phyloP scores from a whole-genome alignment of 2,888 invertebrate species.

The Orthonevra nobilis region DNA sequence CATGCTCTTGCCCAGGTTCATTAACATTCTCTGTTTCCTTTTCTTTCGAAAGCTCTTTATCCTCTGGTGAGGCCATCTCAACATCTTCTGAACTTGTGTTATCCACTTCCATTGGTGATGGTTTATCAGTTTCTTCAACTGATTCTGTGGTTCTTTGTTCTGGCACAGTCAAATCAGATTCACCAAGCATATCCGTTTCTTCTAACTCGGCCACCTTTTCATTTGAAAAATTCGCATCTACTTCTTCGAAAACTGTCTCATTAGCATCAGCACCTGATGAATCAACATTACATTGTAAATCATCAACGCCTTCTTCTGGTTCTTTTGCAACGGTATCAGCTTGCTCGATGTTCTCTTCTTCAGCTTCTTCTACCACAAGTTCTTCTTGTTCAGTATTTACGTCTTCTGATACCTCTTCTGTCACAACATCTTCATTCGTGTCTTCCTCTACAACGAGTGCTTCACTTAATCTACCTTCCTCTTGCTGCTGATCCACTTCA shows the following conservation, averaged over 20 bases:
- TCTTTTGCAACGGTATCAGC: too few species aligned
- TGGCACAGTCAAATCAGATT: constrained; percentile 74
- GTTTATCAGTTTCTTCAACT: constrained; percentile 69
- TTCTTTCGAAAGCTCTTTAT: constrained; percentile 48
- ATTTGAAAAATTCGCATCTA: constrained; percentile 72
- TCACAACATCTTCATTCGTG: constrained; percentile 6
- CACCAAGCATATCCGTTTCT: constrained; percentile 75
- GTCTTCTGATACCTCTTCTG: constrained; percentile 38
- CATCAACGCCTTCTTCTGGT: constrained; percentile 47
- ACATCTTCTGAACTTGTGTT: constrained; percentile 71
- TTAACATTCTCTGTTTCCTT: constrained; percentile 62
- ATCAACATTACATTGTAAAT: constrained; percentile 54
- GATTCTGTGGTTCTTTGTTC: not conserved
- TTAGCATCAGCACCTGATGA: constrained; percentile 16
- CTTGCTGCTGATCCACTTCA: too few species aligned
- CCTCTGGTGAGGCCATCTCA: constrained; percentile 61
- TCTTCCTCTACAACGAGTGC: too few species aligned
- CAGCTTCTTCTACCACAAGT: constrained; percentile 16
- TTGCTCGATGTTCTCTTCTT: too few species aligned
- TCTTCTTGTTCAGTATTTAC: too few species aligned
- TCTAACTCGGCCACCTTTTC: constrained; percentile 73
- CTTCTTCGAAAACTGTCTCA: constrained; percentile 73
- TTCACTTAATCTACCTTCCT: too few species aligned
- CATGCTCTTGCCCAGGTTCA: constrained; percentile 69
- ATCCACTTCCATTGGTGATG: constrained; percentile 54